Conservation (phyloP, 2,113 vertebrate genomes). For the Picathartes gymnocephalus region DNA sequence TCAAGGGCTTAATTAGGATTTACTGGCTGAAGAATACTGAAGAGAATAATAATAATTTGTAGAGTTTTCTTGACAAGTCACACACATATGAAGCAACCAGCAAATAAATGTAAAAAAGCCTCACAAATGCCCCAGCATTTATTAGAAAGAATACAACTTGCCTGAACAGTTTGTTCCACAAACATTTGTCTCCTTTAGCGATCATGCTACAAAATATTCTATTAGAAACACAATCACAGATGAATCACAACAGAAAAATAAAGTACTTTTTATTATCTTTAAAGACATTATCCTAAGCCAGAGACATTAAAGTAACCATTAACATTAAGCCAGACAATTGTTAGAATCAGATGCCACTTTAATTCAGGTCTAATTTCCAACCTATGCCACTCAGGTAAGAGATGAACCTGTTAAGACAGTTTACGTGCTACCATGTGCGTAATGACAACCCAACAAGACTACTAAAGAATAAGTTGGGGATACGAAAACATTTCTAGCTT, state of each 20-base stretch:
- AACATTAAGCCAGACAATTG: neutral
- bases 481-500: neutral
- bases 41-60: neutral
- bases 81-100: neutral
- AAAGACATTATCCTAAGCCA: neutral
- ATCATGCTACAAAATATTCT: neutral
- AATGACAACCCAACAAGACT: neutral
- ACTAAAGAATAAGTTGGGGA: neutral
- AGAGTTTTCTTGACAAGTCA: neutral
- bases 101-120: neutral
- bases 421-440: rapidly evolving
- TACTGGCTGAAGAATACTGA: neutral
- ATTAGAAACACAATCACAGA: neutral
- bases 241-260: neutral
- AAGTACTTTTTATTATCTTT: neutral
- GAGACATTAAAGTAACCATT: neutral
- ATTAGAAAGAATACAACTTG: neutral
- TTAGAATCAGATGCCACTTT: neutral
- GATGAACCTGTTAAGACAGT: neutral
- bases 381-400: neutral
- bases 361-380: neutral
- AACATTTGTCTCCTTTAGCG: neutral
- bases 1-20: neutral
- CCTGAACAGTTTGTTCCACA: neutral
- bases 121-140: neutral